Percentiles rank a stretch among this genome's conserved stretches.
Conservation (phyloP, 2,888 invertebrate species). For the Xylota segnis region DNA sequence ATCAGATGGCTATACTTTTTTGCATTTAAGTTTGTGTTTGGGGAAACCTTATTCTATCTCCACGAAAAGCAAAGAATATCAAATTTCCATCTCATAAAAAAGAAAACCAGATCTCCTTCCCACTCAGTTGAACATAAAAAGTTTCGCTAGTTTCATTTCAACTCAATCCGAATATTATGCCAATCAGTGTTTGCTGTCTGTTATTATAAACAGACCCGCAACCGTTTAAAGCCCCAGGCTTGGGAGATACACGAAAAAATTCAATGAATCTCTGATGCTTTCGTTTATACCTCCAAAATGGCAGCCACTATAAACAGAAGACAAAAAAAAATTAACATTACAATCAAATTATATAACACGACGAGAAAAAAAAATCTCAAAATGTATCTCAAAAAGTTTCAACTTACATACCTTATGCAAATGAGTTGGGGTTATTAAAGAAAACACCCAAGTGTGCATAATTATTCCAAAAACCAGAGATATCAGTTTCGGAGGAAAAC, state of each 20-base stretch:
- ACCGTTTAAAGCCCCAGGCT: not conserved
- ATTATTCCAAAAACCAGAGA: slow-evolving; percentile 35
- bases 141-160: slow-evolving; percentile 1
- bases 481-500: slow-evolving; percentile 42
- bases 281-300: not conserved
- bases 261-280: slow-evolving; percentile 1
- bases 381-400: slow-evolving; percentile 13
- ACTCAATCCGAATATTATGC: not conserved
- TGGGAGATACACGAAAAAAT: not conserved
- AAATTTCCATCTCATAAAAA: not conserved
- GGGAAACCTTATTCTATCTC: not conserved
- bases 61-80: not conserved
- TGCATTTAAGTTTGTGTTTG: not conserved
- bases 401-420: slow-evolving; percentile 40
- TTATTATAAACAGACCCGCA: slow-evolving; percentile 1
- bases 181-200: not conserved
- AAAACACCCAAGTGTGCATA: slow-evolving; percentile 54
- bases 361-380: not conserved
- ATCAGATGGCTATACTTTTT: no score
- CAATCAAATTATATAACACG: slow-evolving; percentile 46
- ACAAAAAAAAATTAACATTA: slow-evolving; percentile 30
- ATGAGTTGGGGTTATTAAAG: slow-evolving; percentile 55
- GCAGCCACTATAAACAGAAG: not conserved
- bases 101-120: not conserved
- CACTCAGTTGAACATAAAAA: not conserved